phyloP scores from a whole-genome alignment of 2,113 vertebrate species.

The Psittacula cyanocephala region DNA sequence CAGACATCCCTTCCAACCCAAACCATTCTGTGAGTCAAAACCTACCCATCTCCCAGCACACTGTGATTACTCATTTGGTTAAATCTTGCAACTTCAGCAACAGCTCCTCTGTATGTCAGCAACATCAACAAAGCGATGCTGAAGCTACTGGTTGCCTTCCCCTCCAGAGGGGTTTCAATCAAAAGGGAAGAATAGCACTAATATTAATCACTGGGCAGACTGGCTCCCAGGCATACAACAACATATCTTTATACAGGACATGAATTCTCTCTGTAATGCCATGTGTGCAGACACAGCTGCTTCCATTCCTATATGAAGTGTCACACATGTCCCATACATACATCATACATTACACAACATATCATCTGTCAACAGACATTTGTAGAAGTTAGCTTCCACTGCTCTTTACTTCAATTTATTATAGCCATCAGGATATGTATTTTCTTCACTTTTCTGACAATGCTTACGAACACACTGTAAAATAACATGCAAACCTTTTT shows the following conservation, averaged over 20 bases:
- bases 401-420: not conserved
- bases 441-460: not conserved
- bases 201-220: not conserved
- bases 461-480: not conserved
- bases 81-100: not conserved
- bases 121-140: not conserved
- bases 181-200: not conserved
- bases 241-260: not conserved
- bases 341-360: not conserved
- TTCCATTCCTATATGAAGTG: not conserved
- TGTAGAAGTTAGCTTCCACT: not conserved
- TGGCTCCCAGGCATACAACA: not conserved
- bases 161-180: not conserved
- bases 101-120: not conserved
- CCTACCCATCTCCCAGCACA: not conserved
- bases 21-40: not conserved
- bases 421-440: not conserved
- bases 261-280: not conserved
- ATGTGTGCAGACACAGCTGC: not conserved
- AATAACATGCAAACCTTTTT: not conserved
- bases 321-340: rapidly evolving
- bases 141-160: not conserved
- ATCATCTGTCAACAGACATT: not conserved
- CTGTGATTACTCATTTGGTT: not conserved
- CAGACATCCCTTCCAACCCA: not conserved